Percentiles rank a stretch among this genome's conserved stretches.
phyloP scores from a whole-genome alignment of 2,888 invertebrate species.

The Miltochrista miniata region DNA sequence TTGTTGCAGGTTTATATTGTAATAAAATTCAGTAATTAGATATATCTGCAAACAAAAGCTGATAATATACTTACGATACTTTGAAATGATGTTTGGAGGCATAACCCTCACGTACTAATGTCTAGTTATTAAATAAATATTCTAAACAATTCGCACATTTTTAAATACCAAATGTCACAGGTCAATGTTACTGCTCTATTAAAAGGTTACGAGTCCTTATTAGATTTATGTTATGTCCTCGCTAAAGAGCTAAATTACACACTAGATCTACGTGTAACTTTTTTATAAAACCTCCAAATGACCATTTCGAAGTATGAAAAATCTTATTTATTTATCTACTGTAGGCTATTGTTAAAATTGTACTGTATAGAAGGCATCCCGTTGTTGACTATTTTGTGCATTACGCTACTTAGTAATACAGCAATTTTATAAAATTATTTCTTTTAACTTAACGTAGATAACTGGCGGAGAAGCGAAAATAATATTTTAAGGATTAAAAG shows the following conservation, averaged over 20 bases:
- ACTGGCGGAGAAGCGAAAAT: conserved; percentile 72
- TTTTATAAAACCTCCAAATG: conserved; percentile 19
- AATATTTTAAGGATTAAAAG: conserved; percentile 50
- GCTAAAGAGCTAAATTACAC: too few species aligned
- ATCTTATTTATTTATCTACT: conserved; percentile 68
- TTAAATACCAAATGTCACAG: neutral
- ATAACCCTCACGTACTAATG: conserved; percentile 10
- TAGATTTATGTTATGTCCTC: too few species aligned
- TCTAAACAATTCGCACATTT: conserved; percentile 25
- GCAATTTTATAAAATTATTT: conserved; percentile 64
- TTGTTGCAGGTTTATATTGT: conserved; percentile 16
- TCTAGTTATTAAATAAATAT: conserved; percentile 24
- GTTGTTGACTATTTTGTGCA: conserved; percentile 71
- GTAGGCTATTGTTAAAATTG: conserved; percentile 81
- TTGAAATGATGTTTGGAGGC: conserved; percentile 38
- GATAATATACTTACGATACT: conserved; percentile 30
- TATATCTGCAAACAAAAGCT: conserved; percentile 35
- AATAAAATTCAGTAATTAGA: conserved; percentile 24
- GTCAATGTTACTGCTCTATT: conserved; percentile 4
- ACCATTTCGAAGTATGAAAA: conserved; percentile 53
- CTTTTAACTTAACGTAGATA: conserved; percentile 64
- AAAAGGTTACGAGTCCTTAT: neutral
- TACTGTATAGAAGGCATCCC: conserved; percentile 83
- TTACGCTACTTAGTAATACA: conserved; percentile 78
- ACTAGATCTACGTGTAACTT: too few species aligned